phyloP scores from a whole-genome alignment of 2,888 invertebrate genomes.

The Stictocephala bisonia region DNA sequence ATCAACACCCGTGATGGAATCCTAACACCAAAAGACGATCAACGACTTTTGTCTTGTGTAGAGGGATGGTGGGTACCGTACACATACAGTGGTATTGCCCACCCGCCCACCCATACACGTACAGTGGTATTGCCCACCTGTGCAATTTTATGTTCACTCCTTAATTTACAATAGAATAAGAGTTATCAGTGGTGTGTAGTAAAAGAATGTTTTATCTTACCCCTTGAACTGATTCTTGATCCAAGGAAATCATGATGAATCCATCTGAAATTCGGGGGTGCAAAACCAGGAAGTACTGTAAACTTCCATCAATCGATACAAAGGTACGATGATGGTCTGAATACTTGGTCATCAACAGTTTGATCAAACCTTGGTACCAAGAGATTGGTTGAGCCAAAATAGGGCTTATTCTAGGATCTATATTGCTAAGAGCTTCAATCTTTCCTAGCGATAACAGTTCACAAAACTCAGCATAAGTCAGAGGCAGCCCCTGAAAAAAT shows the following conservation, averaged over 20 bases:
- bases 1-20: too few relatives aligned
- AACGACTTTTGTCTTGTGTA: too few relatives aligned
- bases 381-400: conserved; percentile 71
- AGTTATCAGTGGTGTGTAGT: not conserved
- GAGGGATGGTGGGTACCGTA: too few relatives aligned
- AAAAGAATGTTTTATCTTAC: too few relatives aligned
- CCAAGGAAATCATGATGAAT: conserved; percentile 74
- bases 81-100: too few relatives aligned
- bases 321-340: conserved; percentile 71
- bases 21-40: too few relatives aligned
- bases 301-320: conserved; percentile 69
- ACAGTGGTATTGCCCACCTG: too few relatives aligned
- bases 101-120: too few relatives aligned
- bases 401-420: conserved; percentile 71
- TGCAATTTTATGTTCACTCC: too few relatives aligned
- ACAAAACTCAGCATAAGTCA: conserved; percentile 73
- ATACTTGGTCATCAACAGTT: conserved; percentile 71
- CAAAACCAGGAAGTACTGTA: conserved; percentile 72
- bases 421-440: conserved; percentile 69
- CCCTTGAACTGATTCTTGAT: conserved; percentile 69
- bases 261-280: conserved; percentile 73
- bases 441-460: conserved; percentile 73
- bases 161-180: not conserved
- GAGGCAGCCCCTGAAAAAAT: conserved; percentile 58
- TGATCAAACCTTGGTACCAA: conserved; percentile 75